A percentile compares a stretch with the other conserved stretches of the same genome.
These are phyloP conservation scores for Ondatra zibethicus DNA, from an alignment of 2,113 vertebrate species.

Conservation along the genomic window DNA sequence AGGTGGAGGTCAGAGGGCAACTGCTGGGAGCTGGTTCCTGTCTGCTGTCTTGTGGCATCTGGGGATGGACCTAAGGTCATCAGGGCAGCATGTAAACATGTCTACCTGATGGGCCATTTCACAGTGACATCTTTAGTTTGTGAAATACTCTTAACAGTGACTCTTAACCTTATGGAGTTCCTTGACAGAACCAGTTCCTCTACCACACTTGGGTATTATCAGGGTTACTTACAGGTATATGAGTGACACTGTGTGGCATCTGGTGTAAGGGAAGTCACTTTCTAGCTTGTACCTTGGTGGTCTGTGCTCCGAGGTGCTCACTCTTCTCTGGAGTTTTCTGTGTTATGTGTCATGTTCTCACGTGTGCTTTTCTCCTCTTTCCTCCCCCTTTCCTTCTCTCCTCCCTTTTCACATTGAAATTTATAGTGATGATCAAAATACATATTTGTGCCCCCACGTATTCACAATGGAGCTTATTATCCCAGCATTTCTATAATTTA, in stretches of 20 bases:
- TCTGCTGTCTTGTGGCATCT: not conserved
- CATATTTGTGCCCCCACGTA: not conserved
- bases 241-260: not conserved
- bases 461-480: not conserved
- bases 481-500: not conserved
- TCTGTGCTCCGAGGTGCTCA: not conserved
- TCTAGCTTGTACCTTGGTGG: not conserved
- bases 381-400: not conserved
- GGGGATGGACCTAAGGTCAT: not conserved
- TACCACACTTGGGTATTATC: not conserved
- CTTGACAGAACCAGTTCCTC: not conserved
- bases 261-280: not conserved
- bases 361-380: not conserved
- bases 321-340: not conserved
- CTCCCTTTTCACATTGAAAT: not conserved
- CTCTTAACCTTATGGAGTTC: not conserved
- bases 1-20: not conserved
- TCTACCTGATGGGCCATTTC: not conserved
- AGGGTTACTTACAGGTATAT: not conserved
- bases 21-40: not conserved
- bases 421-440: not conserved
- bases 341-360: slow-evolving; percentile 9
- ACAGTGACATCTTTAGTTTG: not conserved
- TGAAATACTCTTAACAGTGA: not conserved
- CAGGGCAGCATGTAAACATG: not conserved